phyloP scores from a whole-genome alignment of 2,797 vertebrate species.

The Chaunax sp. region DNA sequence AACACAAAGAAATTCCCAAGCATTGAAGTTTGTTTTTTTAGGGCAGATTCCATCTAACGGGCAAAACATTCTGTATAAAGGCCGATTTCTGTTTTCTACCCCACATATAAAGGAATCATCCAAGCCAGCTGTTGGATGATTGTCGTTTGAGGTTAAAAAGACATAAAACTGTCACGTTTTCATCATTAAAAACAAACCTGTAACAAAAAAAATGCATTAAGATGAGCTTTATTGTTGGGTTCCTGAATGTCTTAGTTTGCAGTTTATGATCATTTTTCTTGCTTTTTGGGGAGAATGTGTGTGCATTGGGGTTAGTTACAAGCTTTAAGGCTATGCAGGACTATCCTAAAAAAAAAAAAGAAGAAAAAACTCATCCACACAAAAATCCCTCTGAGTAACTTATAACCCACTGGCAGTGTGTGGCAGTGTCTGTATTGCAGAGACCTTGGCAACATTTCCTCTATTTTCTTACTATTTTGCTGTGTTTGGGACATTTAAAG shows the following conservation, averaged over 20 bases:
- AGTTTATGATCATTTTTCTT: not conserved
- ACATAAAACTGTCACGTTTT: not conserved
- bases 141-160: slow-evolving; percentile 1
- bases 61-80: slow-evolving; percentile 46
- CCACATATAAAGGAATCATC: slow-evolving; percentile 41
- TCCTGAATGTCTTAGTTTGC: not conserved
- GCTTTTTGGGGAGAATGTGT: not conserved
- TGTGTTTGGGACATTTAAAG: no score
- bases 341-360: no score
- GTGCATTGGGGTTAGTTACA: no score
- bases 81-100: slow-evolving; percentile 39
- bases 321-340: no score
- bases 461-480: no score
- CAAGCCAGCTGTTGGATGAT: slow-evolving; percentile 17
- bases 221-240: not conserved
- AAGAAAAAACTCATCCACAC: no score
- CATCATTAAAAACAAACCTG: not conserved
- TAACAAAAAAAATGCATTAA: slow-evolving; percentile 7
- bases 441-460: no score
- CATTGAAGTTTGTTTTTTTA: slow-evolving; percentile 46
- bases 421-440: no score
- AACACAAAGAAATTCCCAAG: slow-evolving; percentile 61
- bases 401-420: no score
- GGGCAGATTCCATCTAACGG: slow-evolving; percentile 36
- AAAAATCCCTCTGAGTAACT: no score